Base-by-base conservation (phyloP, 2,113 vertebrate genomes). In the Regulus satrapa region DNA sequence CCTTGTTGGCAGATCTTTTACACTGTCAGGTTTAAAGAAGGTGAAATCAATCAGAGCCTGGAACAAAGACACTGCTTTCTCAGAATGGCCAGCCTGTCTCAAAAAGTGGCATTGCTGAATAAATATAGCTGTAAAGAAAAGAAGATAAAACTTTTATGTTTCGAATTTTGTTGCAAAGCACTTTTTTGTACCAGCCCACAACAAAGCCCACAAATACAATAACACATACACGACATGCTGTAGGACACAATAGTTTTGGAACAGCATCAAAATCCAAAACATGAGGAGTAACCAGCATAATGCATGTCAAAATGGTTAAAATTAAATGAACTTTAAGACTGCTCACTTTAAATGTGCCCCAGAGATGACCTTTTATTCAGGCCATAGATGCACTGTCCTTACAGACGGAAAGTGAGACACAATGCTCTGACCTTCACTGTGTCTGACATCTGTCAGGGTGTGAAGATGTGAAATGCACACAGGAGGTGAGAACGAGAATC, bases 41-140 rank as follows among this genome's bases (percentile, higher is more conserved):
- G 99, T 99, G 93, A 99, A 99, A 95, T 99, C 99, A 3, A 99
- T 92, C 97, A 99, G 97, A 83, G 99, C 99, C 97, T 99, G 99
- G 97, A 99, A 99, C 94, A 99, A 95, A 75, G 98, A 98, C 74
- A 99, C 66, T 0, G 98, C 98, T 96, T 99, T 99, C 96, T 99
- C 99, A 0, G 99, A 98, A 92, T 99, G 99, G 59, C 99, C 99
- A 4, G 98, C 97, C 96, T 99, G 99, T 71, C 98, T 98, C 87
- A 99, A 98, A 81, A 99, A 99, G 92, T 99, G 99, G 89, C 99
- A 99, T 61, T 99, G 99, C 94, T 99, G 98, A 56, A 97, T 97
- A 91, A 99, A 99, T 72, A 99, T 98, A 32, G 97, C 99, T 98
- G 95, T 14, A 58, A 77, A 83, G 49, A 85, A 89, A 51, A 81